Evolutionary conservation across 1,140 invertebrate genomes (phyloP), one percentile per base, ranked within the genome.

Genomic region (Drosophila subpulchrella): DNA sequence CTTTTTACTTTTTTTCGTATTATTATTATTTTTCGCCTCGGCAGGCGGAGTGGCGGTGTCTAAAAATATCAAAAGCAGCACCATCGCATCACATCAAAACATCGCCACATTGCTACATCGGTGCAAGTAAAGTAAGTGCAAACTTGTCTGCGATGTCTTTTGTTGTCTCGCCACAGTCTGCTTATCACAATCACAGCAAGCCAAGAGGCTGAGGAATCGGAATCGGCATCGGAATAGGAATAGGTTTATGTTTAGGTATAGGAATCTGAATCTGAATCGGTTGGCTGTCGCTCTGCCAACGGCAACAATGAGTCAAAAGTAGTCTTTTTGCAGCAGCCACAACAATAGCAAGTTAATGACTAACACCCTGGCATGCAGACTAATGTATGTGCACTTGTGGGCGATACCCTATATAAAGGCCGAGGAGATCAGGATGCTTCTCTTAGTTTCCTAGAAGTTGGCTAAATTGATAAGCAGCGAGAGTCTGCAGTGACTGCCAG

Each of bases 161-260:
- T 88, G 83, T 88, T 88, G 83, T 88, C 84, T 88, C 83, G 83
- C 86, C 72, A 77, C 75, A 89, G 84, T 88, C 84, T 88, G 84
- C 84, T 86, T 86, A 86, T 86, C 83, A 72, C 71, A 63, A 46
- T 11, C 41, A 51, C 73, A 50, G 42, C 30, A 34, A 50, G 50
- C 41, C 38, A 50, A 32, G 13, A 70, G 13, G 50, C 62, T 44
- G 58, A 15, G 34, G 34, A 44, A 39, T 34, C 8, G 10, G 17
- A 17, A 44, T 41, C 13, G n/a, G 13, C 6, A 4, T n/a, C 38
- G 11, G 5, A 11, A 20, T 44, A 6, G 8, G n/a, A 12, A 46
- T 46, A 7, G 17, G 8, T 11, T 20, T 46, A 3, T 10, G 15
- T 20, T 11, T 42, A 7, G 17, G 15, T 11, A 46, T 46, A 7